These are phyloP conservation scores for Andrena marginata DNA, from an alignment of 2,888 invertebrate genomes.

Conservation along the genomic window DNA sequence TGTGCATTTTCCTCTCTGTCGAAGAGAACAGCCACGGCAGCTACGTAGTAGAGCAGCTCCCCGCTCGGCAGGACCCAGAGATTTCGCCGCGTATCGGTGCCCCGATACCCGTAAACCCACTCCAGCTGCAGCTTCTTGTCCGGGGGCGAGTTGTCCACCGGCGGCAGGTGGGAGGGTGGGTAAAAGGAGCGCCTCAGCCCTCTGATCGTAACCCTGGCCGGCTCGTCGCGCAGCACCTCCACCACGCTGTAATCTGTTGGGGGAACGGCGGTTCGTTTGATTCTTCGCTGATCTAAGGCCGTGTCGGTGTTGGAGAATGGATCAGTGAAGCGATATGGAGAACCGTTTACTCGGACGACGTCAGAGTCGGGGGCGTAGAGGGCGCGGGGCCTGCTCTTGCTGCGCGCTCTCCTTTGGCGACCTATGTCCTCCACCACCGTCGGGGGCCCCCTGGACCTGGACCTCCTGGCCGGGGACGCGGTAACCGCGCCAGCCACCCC, in stretches of 20 bases:
- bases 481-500: constrained; percentile 85
- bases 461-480: constrained; percentile 89
- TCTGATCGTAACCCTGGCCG: constrained; percentile 92
- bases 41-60: constrained; percentile 96
- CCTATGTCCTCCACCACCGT: constrained; percentile 86
- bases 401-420: constrained; percentile 89
- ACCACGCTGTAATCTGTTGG: constrained; percentile 91
- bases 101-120: constrained; percentile 99
- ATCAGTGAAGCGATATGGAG: constrained; percentile 63
- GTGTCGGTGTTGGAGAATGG: background rate
- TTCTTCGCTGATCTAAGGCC: background rate
- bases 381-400: constrained; percentile 94
- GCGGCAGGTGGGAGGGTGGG: constrained; percentile 94
- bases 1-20: constrained; percentile 95
- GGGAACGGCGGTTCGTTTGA: background rate
- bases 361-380: constrained; percentile 94
- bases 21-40: constrained; percentile 95
- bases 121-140: constrained; percentile 95
- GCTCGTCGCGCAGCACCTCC: constrained; percentile 94
- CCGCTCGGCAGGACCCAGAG: constrained; percentile 97
- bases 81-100: constrained; percentile 95
- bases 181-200: constrained; percentile 94
- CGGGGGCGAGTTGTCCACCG: constrained; percentile 94
- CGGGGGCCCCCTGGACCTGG: constrained; percentile 87
- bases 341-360: constrained; percentile 91